phyloP scores from a whole-genome alignment of 1,140 invertebrate genomes.

The Sinella curviseta region DNA sequence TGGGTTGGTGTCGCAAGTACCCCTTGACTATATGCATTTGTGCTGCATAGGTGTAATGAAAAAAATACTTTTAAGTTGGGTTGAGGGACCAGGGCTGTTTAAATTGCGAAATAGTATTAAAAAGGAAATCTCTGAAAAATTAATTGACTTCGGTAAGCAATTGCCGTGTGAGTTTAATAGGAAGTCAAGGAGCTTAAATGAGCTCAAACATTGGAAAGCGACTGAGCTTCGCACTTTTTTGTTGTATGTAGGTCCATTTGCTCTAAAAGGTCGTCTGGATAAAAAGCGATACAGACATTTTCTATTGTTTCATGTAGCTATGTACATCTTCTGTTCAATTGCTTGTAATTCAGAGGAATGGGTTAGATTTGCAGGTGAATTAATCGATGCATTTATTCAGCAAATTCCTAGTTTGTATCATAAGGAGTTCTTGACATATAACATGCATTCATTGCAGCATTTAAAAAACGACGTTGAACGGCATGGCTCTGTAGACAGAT shows the following conservation, averaged over 20 bases:
- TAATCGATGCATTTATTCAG: background rate
- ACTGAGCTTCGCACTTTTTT: constrained; percentile 58
- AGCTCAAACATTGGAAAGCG: constrained; percentile 57
- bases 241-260: constrained; percentile 55
- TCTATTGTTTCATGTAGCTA: constrained; percentile 13
- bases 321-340: background rate
- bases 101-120: constrained; percentile 3
- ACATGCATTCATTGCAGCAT: background rate
- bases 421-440: background rate
- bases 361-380: background rate
- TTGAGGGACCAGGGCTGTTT: constrained; percentile 35
- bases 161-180: constrained; percentile 55
- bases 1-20: background rate
- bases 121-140: constrained; percentile 23
- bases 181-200: constrained; percentile 53
- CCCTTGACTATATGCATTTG: constrained; percentile 22
- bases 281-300: constrained; percentile 9
- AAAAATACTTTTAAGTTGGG: background rate
- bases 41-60: constrained; percentile 25
- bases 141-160: background rate
- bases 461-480: background rate
- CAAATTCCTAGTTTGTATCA: background rate
- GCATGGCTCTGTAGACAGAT: constrained; percentile 34
- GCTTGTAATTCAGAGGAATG: background rate
- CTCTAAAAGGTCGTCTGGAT: background rate